Base-by-base conservation (phyloP, 2,888 invertebrate genomes). In the Drosophila nigritarsus region DNA sequence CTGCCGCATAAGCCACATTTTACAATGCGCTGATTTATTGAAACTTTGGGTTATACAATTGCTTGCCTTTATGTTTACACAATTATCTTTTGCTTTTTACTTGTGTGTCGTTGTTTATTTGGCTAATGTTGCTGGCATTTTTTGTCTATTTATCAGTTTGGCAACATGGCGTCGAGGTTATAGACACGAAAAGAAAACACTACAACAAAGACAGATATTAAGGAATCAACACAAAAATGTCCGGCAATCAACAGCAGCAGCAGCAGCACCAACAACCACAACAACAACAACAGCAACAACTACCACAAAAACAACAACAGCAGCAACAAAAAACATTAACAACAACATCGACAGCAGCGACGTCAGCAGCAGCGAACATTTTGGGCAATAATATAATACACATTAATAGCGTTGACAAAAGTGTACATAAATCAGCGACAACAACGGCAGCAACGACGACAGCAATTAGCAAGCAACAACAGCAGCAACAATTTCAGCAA, bases 321-420 rank as follows among this genome's bases (percentile, higher is more conserved):
- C 64, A 77, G 32, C 78, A 78, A 27, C 80, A 83, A 36, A 69
- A 73, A 53, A 5, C 63, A 65, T 30, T 58, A 55, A 2, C 71
- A 76, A 65, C 72, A 60, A 53, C 79, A 24, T 24, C 45, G 24
- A 24, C 45, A 45, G 7, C n/a, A 45, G 36, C 36, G 36, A 18
- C 36, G 15, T 36, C 36, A 73, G 68, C 70, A 73, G 49, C 70
- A 67, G 29, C 78, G 38, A 73, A 51, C 69, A 89, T 65, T 89
- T 84, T 84, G 49, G 74, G 72, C 63, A 89, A 87, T 74, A 90
- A 87, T 87, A 90, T 87, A 75, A 89, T 87, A 72, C 82, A 87
- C 89, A 72, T 80, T 72, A 90, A 90, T 77, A 90, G 72, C 73
- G 83, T 73, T 89, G 90, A 87, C 90, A 87, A 87, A 90, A 80